A percentile compares a stretch with the other conserved stretches of the same genome.
These are phyloP conservation scores for Amphiprion percula DNA, from an alignment of 2,113 vertebrate genomes.

Conservation along the genomic window DNA sequence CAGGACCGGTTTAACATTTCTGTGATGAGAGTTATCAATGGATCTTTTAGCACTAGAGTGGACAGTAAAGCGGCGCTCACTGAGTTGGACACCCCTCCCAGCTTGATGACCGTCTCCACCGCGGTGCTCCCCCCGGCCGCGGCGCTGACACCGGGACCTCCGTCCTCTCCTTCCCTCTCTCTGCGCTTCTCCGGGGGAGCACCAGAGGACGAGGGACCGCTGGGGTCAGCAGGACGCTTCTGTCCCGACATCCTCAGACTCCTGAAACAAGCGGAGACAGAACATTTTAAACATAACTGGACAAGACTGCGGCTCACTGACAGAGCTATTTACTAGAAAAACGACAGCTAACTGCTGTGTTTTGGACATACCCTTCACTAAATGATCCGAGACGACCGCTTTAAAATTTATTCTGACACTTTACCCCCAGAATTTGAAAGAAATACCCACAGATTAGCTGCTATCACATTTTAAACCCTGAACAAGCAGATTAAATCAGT, in stretches of 20 bases:
- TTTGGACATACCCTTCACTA: background rate
- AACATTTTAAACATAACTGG: background rate
- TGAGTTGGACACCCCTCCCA: conserved; percentile 94
- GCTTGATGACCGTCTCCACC: conserved; percentile 96
- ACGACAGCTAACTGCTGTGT: background rate
- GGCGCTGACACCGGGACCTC: conserved; percentile 83
- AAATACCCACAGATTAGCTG: background rate
- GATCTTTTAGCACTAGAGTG: background rate
- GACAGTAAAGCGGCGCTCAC: conserved; percentile 73
- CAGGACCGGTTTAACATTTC: background rate
- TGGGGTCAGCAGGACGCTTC: conserved; percentile 88
- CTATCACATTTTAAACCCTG: background rate
- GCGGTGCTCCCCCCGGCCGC: conserved; percentile 88
- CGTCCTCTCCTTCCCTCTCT: conserved; percentile 87
- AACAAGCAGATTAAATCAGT: conserved; percentile 1
- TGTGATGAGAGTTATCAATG: background rate
- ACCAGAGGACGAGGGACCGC: conserved; percentile 86
- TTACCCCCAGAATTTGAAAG: accelerated
- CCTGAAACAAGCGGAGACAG: conserved; percentile 33
- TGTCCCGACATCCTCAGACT: conserved; percentile 89
- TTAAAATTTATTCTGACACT: background rate
- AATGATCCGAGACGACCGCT: background rate
- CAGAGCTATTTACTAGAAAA: too few relatives aligned
- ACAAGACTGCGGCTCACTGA: background rate
- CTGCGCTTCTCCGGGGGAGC: conserved; percentile 92